phyloP scores from a whole-genome alignment of 2,113 vertebrate genomes.

The Colinus virginianus region DNA sequence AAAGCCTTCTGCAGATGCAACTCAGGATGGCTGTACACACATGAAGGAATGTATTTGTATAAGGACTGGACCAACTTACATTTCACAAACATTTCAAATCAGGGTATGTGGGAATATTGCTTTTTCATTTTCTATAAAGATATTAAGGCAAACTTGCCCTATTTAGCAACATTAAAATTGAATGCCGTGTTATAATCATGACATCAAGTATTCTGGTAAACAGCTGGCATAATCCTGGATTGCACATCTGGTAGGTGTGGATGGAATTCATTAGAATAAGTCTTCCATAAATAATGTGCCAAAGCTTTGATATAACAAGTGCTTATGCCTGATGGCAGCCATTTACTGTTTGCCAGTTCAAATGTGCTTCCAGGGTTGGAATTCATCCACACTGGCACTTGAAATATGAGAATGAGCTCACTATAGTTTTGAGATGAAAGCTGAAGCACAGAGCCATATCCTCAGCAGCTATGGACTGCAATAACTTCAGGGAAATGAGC shows the following conservation, averaged over 20 bases:
- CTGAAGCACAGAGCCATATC: neutral
- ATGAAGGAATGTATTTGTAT: neutral
- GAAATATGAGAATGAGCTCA: slow-evolving; percentile 57
- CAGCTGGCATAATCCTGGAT: slow-evolving; percentile 56
- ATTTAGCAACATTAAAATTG: slow-evolving; percentile 51
- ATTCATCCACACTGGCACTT: slow-evolving; percentile 67
- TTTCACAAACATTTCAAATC: neutral
- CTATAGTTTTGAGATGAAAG: slow-evolving; percentile 40
- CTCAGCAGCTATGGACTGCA: neutral
- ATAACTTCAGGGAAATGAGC: neutral
- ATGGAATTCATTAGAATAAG: slow-evolving; percentile 72
- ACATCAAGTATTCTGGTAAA: slow-evolving; percentile 60
- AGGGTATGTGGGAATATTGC: neutral
- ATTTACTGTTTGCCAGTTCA: slow-evolving; percentile 74
- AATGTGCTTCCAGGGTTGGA: slow-evolving; percentile 67
- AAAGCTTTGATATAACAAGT: slow-evolving; percentile 69
- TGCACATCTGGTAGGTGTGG: slow-evolving; percentile 73
- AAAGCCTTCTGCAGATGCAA: neutral
- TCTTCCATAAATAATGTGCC: slow-evolving; percentile 71
- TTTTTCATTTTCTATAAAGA: slow-evolving; percentile 8
- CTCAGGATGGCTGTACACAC: neutral
- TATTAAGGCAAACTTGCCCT: neutral
- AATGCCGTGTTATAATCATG: slow-evolving; percentile 25
- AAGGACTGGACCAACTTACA: neutral
- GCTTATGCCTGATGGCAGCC: slow-evolving; percentile 62